Base-by-base conservation (phyloP, 2,888 invertebrate species). In the Mesodorylaimus sp. region DNA sequence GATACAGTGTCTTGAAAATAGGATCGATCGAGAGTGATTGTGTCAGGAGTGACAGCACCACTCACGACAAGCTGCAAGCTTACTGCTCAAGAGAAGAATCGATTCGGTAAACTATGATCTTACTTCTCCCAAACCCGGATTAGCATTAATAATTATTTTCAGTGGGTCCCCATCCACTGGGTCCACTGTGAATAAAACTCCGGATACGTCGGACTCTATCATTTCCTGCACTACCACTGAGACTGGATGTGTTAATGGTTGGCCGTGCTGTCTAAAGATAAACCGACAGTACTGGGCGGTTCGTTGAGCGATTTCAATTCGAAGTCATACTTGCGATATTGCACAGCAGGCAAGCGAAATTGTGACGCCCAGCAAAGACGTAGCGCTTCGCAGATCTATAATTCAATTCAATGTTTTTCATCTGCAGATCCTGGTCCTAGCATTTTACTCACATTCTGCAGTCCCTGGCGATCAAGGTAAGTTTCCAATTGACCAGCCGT, bases 401-500 rank as follows among this genome's bases (percentile, higher is more conserved):
- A 38, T 10, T 1, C 13, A 23, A 50, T 26, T 25, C 19, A 23
- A 5, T 25, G 16, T n/a, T 23, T 3, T 38, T 3, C 21, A n/a
- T n/a, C n/a, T n/a, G n/a, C n/a, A n/a, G n/a, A n/a, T n/a, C n/a
- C n/a, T n/a, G n/a, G n/a, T n/a, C n/a, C n/a, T n/a, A n/a, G n/a
- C n/a, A n/a, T n/a, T n/a, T n/a, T n/a, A n/a, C n/a, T n/a, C n/a
- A n/a, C n/a, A n/a, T n/a, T n/a, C 16, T 42, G 46, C 45, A 47
- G 7, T 16, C 21, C 32, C 24, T 2, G 19, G 29, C 81, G 76
- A 1, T 83, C 81, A 2, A 86, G 70, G 53, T 78, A 75, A 0
- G 83, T 83, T 52, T 79, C 78, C 68, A 85, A 81, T 70, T 86
- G 85, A 1, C 85, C 85, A 0, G 85, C 85, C 2, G 81, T 79